These are phyloP conservation scores for Tiaroga cobitis DNA, from an alignment of 2,797 vertebrate species.

Conservation along the genomic window DNA sequence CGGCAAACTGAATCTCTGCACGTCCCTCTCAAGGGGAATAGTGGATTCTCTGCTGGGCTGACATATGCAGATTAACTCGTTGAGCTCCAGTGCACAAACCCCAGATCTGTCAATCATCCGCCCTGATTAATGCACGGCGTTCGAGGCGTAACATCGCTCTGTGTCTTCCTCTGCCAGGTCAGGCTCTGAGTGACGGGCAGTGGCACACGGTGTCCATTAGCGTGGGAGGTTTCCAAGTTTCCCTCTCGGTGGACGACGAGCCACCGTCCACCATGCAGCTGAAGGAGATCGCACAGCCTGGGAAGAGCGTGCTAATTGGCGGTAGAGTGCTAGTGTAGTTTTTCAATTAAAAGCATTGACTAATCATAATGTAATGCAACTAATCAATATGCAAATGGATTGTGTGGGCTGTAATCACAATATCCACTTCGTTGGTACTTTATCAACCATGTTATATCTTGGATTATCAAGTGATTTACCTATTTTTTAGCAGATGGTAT, in stretches of 20 bases:
- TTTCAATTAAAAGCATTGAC: background rate
- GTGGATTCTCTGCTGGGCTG: constrained; percentile 27
- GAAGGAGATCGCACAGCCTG: constrained; percentile 76
- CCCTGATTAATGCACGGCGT: constrained; percentile 35
- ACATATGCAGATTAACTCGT: constrained; percentile 48
- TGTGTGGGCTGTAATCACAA: constrained; percentile 6
- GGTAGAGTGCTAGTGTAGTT: constrained; percentile 66
- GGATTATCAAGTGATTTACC: background rate
- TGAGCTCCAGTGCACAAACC: constrained; percentile 38
- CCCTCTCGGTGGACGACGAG: constrained; percentile 79
- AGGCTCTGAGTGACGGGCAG: constrained; percentile 80
- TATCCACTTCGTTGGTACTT: background rate
- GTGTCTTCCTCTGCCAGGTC: constrained; percentile 72
- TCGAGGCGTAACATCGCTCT: constrained; percentile 44
- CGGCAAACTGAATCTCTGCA: constrained; percentile 33
- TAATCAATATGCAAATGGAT: background rate
- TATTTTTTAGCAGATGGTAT: background rate
- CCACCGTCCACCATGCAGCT: constrained; percentile 75
- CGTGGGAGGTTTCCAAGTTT: constrained; percentile 79
- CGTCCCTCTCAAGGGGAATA: constrained; percentile 36
- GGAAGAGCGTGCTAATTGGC: constrained; percentile 83
- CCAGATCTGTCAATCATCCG: constrained; percentile 46
- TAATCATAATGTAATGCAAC: background rate
- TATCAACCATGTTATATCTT: background rate
- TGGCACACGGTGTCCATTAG: constrained; percentile 84